These are phyloP conservation scores for Alcis repandata DNA, from an alignment of 2,888 invertebrate species.

Conservation along the genomic window DNA sequence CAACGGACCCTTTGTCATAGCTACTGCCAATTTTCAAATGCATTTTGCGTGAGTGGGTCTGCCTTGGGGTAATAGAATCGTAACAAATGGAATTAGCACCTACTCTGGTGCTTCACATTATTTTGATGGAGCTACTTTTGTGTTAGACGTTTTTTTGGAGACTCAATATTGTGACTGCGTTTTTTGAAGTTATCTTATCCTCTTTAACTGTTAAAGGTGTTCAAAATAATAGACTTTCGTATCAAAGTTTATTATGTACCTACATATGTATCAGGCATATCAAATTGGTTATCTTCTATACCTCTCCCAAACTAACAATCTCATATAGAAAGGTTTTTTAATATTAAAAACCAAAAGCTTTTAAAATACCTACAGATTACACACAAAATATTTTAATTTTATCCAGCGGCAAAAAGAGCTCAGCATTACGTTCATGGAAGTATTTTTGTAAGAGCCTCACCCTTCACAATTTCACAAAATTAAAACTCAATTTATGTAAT, in stretches of 20 bases:
- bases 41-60: slow-evolving; percentile 57
- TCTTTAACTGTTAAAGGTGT: no score
- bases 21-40: slow-evolving; percentile 69
- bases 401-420: slow-evolving; percentile 15
- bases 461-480: slow-evolving; percentile 12
- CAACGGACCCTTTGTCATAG: slow-evolving; percentile 70
- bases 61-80: slow-evolving; percentile 37
- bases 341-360: not conserved
- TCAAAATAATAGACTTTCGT: no score
- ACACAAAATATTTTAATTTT: slow-evolving; percentile 19
- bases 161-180: no score
- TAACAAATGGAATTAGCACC: slow-evolving; percentile 43
- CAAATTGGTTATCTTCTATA: no score
- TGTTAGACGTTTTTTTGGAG: no score
- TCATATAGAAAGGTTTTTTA: not conserved
- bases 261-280: no score
- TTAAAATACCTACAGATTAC: slow-evolving; percentile 7
- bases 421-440: slow-evolving; percentile 6
- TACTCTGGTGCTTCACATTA: slow-evolving; percentile 7
- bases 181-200: no score
- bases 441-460: slow-evolving; percentile 15
- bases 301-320: not conserved
- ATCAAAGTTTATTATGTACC: no score
- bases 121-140: slow-evolving; percentile 3
- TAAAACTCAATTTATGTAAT: slow-evolving; percentile 21